A percentile compares a stretch with the other conserved stretches of the same genome.
Evolutionary conservation across 2,797 vertebrate genomes (phyloP).

Genomic region (Phrynocephalus vlangalii): DNA sequence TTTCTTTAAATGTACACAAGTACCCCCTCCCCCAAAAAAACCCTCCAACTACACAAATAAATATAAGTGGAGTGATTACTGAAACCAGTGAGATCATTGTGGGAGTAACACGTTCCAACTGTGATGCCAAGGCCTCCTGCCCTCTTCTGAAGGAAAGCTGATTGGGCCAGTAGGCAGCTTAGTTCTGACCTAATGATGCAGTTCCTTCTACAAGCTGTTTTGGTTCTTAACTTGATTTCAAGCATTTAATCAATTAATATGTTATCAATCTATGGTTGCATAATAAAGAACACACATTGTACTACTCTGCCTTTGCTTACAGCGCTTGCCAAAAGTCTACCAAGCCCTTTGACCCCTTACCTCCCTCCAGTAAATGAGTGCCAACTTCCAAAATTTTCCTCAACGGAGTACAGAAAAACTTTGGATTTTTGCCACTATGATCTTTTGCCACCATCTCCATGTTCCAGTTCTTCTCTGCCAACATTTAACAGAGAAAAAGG

Average conservation of each 20-base stretch:
- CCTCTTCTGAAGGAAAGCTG: no score
- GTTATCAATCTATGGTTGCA: not conserved
- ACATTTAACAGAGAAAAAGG: constrained; percentile 43
- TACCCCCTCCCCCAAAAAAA: no score
- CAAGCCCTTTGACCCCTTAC: not conserved
- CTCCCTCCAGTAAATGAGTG: not conserved
- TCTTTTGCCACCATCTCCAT: constrained; percentile 8
- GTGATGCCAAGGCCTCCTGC: no score
- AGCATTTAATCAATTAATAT: not conserved
- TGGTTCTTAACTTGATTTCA: not conserved
- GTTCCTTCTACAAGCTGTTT: not conserved
- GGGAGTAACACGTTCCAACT: no score
- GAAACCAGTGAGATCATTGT: no score
- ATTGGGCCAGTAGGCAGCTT: no score
- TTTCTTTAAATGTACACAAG: no score
- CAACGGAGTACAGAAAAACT: not conserved
- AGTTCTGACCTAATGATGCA: no score
- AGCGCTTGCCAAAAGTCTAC: constrained; percentile 9
- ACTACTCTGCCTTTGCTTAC: not conserved
- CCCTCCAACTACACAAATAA: no score
- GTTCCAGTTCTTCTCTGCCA: not conserved
- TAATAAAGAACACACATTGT: not conserved
- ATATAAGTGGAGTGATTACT: no score
- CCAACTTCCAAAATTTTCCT: constrained; percentile 7
- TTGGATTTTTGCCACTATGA: not conserved